Evolutionary conservation across 2,113 vertebrate genomes (phyloP).

Genomic region (Illadopsis cleaveri): DNA sequence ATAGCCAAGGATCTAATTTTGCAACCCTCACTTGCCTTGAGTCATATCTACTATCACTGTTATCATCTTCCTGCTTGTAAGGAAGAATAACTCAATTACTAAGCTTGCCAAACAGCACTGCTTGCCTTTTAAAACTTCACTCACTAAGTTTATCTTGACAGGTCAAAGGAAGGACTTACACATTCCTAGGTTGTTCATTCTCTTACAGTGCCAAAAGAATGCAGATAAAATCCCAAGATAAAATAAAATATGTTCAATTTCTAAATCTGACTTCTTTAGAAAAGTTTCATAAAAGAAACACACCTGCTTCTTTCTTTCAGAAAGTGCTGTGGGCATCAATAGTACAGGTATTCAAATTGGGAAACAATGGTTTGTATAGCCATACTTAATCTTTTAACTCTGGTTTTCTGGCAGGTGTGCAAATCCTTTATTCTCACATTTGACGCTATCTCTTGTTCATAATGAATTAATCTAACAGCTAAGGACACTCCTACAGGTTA

Average conservation of each 20-base stretch:
- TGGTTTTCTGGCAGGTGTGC: neutral
- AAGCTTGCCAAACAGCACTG: neutral
- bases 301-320: slow-evolving; percentile 1
- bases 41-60: neutral
- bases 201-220: neutral
- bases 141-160: neutral
- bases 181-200: neutral
- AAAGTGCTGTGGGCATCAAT: neutral
- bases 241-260: neutral
- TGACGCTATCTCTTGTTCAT: neutral
- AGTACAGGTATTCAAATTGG: neutral
- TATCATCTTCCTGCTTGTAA: neutral
- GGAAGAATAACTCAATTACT: neutral
- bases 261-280: neutral
- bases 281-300: neutral
- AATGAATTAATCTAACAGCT: neutral
- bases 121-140: neutral
- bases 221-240: neutral
- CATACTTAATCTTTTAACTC: neutral
- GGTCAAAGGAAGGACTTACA: neutral
- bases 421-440: neutral
- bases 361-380: neutral
- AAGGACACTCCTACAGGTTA: neutral
- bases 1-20: neutral
- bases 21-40: neutral